Evolutionary conservation across 2,888 invertebrate genomes (phyloP).

Genomic region (Morpho achilles): DNA sequence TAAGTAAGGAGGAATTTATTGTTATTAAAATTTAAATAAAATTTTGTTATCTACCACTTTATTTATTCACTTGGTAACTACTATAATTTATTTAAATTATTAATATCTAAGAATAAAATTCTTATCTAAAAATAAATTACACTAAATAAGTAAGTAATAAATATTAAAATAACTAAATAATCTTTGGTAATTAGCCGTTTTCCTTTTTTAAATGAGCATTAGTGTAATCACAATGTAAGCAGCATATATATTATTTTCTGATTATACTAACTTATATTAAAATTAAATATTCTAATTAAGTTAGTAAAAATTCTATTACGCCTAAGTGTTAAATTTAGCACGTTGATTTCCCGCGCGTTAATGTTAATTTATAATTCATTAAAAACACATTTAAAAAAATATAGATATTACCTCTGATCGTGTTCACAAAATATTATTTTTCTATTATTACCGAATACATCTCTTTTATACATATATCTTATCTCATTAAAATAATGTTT

Average conservation of each 20-base stretch:
- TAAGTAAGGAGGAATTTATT: not conserved
- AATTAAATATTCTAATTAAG: slow-evolving; percentile 6
- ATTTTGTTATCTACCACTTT: slow-evolving; percentile 12
- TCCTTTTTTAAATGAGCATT: slow-evolving; percentile 47
- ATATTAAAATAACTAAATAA: slow-evolving; percentile 30
- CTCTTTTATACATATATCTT: slow-evolving; percentile 16
- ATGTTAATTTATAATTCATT: not conserved
- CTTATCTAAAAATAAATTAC: slow-evolving; percentile 15
- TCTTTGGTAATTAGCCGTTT: slow-evolving; percentile 75
- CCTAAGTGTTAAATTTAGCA: slow-evolving; percentile 17
- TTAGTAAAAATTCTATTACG: slow-evolving; percentile 15
- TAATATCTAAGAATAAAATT: slow-evolving; percentile 5
- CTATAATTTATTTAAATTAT: too few relatives aligned
- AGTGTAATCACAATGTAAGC: slow-evolving; percentile 37
- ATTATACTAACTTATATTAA: slow-evolving; percentile 2
- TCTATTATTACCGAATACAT: slow-evolving; percentile 35
- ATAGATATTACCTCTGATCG: slow-evolving; percentile 7
- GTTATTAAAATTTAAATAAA: not conserved
- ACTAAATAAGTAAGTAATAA: slow-evolving; percentile 24
- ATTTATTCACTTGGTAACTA: slow-evolving; percentile 21
- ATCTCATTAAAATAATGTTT: too few relatives aligned
- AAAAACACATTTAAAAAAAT: slow-evolving; percentile 1
- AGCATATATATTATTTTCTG: slow-evolving; percentile 15
- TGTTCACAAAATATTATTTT: slow-evolving; percentile 13
- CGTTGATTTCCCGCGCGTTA: slow-evolving; percentile 17